Conservation (phyloP, 2,797 vertebrate genomes). For the Eurystomus glaucurus region DNA sequence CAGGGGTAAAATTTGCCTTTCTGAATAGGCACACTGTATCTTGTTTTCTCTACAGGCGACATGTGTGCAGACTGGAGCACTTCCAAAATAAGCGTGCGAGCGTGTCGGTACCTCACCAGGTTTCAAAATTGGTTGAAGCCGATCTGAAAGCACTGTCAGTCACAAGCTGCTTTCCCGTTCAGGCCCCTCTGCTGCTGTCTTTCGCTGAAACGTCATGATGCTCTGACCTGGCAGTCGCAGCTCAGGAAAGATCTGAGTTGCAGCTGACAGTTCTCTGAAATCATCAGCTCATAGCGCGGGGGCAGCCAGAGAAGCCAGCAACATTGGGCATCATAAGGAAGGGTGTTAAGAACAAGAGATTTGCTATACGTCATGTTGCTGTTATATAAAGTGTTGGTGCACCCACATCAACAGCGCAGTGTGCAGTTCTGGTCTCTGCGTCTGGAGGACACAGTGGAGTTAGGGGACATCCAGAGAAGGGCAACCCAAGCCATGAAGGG, state of each 20-base stretch:
- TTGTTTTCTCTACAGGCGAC: not conserved
- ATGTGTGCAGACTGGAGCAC: not conserved
- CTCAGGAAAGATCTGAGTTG: slow-evolving; percentile 12
- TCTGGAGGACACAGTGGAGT: not conserved
- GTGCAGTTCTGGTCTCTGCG: not conserved
- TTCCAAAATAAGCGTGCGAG: not conserved
- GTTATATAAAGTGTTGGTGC: slow-evolving; percentile 29
- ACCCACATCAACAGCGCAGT: not conserved
- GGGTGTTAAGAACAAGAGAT: slow-evolving; percentile 21
- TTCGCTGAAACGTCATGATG: not conserved
- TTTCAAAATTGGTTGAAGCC: not conserved
- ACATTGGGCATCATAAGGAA: not conserved
- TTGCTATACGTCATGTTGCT: slow-evolving; percentile 23
- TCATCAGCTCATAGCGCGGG: not conserved
- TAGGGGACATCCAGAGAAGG: not conserved
- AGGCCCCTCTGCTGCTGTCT: slow-evolving; percentile 28
- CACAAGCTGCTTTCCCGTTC: not conserved
- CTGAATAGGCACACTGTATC: not conserved
- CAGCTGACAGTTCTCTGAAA: slow-evolving; percentile 54
- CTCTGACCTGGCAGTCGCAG: slow-evolving; percentile 9
- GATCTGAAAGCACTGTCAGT: not conserved
- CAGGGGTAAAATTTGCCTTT: not conserved
- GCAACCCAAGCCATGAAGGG: not conserved
- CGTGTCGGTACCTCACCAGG: not conserved
- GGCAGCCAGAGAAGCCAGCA: not conserved